phyloP scores from a whole-genome alignment of 2,888 invertebrate species.

The Tenthredo notha region DNA sequence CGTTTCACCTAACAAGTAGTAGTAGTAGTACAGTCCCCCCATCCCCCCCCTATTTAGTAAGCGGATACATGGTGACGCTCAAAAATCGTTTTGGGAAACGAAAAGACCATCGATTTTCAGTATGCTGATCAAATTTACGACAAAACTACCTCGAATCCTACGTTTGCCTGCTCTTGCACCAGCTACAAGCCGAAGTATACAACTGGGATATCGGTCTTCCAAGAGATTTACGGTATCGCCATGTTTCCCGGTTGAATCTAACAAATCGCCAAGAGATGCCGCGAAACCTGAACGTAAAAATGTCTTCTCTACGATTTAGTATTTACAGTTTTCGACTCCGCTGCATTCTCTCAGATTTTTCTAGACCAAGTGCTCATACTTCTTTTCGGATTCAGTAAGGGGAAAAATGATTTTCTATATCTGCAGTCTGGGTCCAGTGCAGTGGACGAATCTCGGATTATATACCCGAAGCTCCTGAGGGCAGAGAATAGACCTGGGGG shows the following conservation, averaged over 20 bases:
- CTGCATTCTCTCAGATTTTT: neutral
- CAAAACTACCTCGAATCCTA: neutral
- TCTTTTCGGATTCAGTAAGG: neutral
- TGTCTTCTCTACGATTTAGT: conserved; percentile 34
- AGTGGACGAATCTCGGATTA: neutral
- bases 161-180: neutral
- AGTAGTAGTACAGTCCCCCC: neutral
- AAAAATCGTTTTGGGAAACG: neutral
- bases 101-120: neutral
- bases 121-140: neutral
- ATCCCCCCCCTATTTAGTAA: neutral
- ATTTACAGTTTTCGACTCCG: conserved; percentile 4
- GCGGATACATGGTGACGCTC: neutral
- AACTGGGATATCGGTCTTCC: neutral
- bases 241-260: conserved; percentile 28
- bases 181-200: conserved; percentile 4
- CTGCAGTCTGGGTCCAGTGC: conserved; percentile 14
- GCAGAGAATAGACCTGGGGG: conserved; percentile 55
- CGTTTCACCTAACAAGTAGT: conserved; percentile 4
- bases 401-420: neutral
- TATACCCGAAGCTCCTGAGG: conserved; percentile 18
- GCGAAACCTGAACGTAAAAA: conserved; percentile 32
- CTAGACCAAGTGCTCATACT: neutral
- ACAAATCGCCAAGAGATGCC: conserved; percentile 28
- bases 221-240: conserved; percentile 40